These are phyloP conservation scores for Fregetta grallaria DNA, from an alignment of 2,113 vertebrate genomes.

Conservation along the genomic window DNA sequence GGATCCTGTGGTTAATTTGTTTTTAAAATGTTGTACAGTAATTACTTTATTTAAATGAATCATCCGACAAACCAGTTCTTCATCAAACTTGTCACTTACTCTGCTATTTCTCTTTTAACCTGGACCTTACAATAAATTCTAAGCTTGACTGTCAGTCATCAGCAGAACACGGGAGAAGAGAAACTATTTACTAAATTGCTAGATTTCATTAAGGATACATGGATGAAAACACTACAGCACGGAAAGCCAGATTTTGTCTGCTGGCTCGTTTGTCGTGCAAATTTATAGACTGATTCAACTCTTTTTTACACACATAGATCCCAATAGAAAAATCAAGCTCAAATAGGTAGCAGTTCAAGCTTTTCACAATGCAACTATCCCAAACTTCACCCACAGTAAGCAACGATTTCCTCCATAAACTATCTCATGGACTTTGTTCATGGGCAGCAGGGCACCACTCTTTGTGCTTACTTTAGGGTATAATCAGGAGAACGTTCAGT, in stretches of 20 bases:
- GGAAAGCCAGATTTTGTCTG: not conserved
- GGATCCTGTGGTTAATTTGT: constrained; percentile 5
- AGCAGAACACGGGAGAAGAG: not conserved
- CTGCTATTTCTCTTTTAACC: constrained; percentile 32
- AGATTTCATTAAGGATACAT: not conserved
- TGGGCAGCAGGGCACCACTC: not conserved
- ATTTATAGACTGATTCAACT: not conserved
- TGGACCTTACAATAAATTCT: not conserved
- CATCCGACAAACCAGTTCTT: not conserved
- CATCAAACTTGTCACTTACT: not conserved
- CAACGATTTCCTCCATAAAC: not conserved
- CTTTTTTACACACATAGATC: not conserved
- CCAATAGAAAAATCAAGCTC: not conserved
- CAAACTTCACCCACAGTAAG: not conserved
- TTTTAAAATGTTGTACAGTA: constrained; percentile 1
- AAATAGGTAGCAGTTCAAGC: not conserved
- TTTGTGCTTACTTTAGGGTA: not conserved
- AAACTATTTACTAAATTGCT: not conserved
- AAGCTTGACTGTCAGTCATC: not conserved
- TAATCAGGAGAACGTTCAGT: not conserved
- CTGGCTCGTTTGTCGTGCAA: not conserved
- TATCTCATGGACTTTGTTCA: not conserved
- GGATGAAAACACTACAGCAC: not conserved
- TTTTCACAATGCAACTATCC: not conserved
- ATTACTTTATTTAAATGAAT: constrained; percentile 45